phyloP scores from a whole-genome alignment of 2,888 invertebrate genomes.

The Thecocarcelia acutangulata region DNA sequence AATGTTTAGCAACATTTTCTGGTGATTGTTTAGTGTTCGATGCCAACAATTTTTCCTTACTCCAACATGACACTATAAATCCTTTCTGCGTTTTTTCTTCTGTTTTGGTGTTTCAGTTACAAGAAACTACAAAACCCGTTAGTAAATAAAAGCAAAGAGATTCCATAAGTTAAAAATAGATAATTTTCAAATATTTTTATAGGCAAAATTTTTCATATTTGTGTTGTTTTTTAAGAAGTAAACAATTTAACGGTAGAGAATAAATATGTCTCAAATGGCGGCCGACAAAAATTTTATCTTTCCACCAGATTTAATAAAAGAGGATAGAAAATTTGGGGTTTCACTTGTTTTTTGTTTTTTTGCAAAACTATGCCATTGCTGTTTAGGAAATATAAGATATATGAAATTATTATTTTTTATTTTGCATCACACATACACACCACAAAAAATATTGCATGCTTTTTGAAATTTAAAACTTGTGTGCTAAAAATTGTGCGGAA shows the following conservation, averaged over 20 bases:
- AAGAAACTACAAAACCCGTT: slow-evolving; percentile 26
- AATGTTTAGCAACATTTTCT: slow-evolving; percentile 50
- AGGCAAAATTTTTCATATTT: not conserved
- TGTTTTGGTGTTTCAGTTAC: not conserved
- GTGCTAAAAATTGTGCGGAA: not conserved
- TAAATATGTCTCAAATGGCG: not conserved
- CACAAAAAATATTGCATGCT: not conserved
- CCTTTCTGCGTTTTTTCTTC: not conserved
- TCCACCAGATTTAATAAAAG: not conserved
- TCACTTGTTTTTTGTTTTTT: not conserved
- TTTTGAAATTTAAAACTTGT: slow-evolving; percentile 1
- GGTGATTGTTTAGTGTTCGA: slow-evolving; percentile 20
- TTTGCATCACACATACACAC: slow-evolving; percentile 14
- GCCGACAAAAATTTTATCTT: slow-evolving; percentile 9
- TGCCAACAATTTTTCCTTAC: slow-evolving; percentile 12
- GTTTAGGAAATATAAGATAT: too few relatives aligned
- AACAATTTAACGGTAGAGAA: slow-evolving; percentile 15
- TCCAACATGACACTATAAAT: slow-evolving; percentile 30
- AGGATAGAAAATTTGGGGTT: not conserved
- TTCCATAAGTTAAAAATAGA: slow-evolving; percentile 7
- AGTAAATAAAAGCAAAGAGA: slow-evolving; percentile 21
- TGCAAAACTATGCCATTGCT: too few relatives aligned
- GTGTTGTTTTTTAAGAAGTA: not conserved
- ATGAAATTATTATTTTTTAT: not conserved
- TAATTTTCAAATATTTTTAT: slow-evolving; percentile 38